Evolutionary conservation across 2,888 invertebrate species (phyloP), one percentile per base, ranked within the genome.

Genomic region (Odontomyia ornata): DNA sequence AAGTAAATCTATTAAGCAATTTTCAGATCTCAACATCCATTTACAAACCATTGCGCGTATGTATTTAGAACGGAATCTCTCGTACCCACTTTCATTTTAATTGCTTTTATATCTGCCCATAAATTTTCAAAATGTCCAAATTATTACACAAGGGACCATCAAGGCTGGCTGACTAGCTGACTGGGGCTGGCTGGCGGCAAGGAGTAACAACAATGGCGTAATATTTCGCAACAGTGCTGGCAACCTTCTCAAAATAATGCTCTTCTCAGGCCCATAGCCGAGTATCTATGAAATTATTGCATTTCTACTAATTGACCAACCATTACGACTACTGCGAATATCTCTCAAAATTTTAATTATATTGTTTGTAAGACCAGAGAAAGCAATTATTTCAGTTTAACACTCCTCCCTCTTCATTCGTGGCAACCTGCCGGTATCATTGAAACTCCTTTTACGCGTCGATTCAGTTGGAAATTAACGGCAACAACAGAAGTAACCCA

Each of bases 331-430:
- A 23, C 69, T 69, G 25, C 69, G 25, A 69, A 69, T 27, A 69
- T 69, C 69, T 47, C 69, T 69, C 69, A 46, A 69, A 69, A 69
- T 47, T 69, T 69, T 69, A 69, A 69, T 69, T 69, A 47, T 69
- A 69, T 69, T 69, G 69, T 69, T 69, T 69, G 69, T 69, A 69
- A 69, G 69, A 69, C 69, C 69, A 69, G 69, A 69, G 69, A 69
- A 69, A 69, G 69, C 69, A 47, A 69, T 69, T 69, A 69, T 69
- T 69, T 47, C 69, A 21, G 46, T 69, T 46, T 46, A 18, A 15
- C 46, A 13, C 25, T 36, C 36, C 65, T 36, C 27, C 27, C 25
- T 25, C 62, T 15, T n/a, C 13, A 9, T 36, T 9, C 36, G 36
- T 9, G 3, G 36, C 5, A 5, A 36, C 36, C 36, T 36, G 9